Evolutionary conservation across 2,797 vertebrate genomes (phyloP).

Genomic region (Rhinichthys osculus): DNA sequence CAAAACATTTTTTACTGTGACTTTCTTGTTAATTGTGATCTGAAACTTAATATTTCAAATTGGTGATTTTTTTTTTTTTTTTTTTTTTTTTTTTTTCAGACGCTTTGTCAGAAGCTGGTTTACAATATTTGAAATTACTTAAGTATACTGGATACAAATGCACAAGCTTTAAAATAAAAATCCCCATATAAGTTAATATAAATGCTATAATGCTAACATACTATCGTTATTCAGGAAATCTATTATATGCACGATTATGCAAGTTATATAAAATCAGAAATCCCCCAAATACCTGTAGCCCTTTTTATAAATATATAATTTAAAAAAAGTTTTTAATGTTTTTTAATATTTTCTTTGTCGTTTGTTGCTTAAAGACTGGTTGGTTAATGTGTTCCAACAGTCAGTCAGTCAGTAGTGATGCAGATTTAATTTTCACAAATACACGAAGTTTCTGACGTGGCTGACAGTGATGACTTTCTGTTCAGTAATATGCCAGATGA

Average conservation of each 20-base stretch:
- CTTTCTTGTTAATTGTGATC: not conserved
- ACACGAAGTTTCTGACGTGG: not conserved
- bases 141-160: not conserved
- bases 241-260: not conserved
- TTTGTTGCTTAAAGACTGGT: not conserved
- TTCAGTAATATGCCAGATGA: not conserved
- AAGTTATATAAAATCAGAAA: not conserved
- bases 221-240: not conserved
- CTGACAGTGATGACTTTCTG: not conserved
- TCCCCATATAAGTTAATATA: not conserved
- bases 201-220: not conserved
- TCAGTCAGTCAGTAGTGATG: not conserved
- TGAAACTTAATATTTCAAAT: not conserved
- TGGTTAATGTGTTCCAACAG: not conserved
- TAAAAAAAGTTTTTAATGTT: too few species aligned
- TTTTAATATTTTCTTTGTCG: not conserved
- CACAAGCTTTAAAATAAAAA: not conserved
- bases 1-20: too few species aligned
- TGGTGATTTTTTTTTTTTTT: too few species aligned
- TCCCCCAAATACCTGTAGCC: not conserved
- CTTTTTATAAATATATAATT: not conserved
- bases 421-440: not conserved
- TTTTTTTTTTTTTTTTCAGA: too few species aligned
- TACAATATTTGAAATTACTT: not conserved
- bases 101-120: not conserved